Percentiles rank a stretch among this genome's conserved stretches.
These are phyloP conservation scores for Semnornis frantzii DNA, from an alignment of 2,113 vertebrate genomes.

Conservation along the genomic window DNA sequence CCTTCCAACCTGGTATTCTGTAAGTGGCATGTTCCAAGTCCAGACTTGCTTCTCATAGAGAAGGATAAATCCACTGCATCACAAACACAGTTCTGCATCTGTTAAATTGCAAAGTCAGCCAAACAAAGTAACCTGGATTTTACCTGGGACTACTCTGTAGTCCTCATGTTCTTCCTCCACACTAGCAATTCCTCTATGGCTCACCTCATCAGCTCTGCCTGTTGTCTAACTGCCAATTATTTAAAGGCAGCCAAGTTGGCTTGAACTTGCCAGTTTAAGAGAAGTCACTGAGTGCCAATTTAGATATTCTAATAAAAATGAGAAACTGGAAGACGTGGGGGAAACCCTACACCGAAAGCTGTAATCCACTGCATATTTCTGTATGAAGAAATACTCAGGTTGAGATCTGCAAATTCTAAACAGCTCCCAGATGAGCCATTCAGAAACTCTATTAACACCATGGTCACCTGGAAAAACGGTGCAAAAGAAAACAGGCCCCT, in stretches of 20 bases:
- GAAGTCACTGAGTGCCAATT: slow-evolving; percentile 2
- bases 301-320: slow-evolving; percentile 5
- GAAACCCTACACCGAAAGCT: slow-evolving; percentile 10
- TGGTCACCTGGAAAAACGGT: slow-evolving; percentile 48
- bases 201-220: slow-evolving; percentile 28
- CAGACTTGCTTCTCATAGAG: neutral
- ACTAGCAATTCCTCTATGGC: neutral
- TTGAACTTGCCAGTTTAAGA: slow-evolving; percentile 32
- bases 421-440: slow-evolving; percentile 33
- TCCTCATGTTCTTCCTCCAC: neutral
- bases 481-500: slow-evolving; percentile 35
- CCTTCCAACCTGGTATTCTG: neutral
- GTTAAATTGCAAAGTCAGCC: neutral
- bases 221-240: slow-evolving; percentile 2
- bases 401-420: slow-evolving; percentile 42
- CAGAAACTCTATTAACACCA: slow-evolving; percentile 36
- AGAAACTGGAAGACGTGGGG: slow-evolving; percentile 26
- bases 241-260: slow-evolving; percentile 20
- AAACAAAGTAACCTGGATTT: neutral
- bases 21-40: neutral
- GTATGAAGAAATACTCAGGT: slow-evolving; percentile 4
- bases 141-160: neutral
- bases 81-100: neutral
- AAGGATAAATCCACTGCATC: neutral
- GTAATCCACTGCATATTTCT: neutral